A percentile compares a stretch with the other conserved stretches of the same genome.
Evolutionary conservation across 2,113 vertebrate genomes (phyloP).

Genomic region (Entomyzon cyanotis): DNA sequence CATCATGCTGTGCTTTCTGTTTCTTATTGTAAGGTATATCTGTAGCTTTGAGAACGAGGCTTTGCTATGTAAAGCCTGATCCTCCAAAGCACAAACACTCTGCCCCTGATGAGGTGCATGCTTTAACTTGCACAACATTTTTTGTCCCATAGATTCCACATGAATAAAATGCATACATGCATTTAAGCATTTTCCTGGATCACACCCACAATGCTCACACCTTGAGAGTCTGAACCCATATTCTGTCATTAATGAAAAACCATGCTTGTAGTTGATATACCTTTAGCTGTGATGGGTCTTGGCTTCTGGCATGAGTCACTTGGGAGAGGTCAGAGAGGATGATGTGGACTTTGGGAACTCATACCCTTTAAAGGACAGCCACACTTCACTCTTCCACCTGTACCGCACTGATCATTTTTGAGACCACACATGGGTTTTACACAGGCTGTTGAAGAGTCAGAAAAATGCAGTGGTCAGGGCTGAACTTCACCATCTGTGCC

Average conservation of each 20-base stretch:
- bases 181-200: background rate
- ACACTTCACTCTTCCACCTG: background rate
- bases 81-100: background rate
- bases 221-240: background rate
- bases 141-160: background rate
- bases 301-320: background rate
- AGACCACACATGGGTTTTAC: background rate
- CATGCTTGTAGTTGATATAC: background rate
- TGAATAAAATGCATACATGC: background rate
- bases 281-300: background rate
- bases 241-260: background rate
- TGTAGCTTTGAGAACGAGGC: background rate
- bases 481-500: background rate
- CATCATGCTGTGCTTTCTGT: background rate
- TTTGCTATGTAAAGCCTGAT: background rate
- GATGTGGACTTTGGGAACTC: background rate
- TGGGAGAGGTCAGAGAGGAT: background rate
- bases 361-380: background rate
- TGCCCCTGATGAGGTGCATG: background rate
- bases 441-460: background rate
- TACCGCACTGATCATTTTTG: background rate
- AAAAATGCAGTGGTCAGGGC: background rate
- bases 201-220: background rate
- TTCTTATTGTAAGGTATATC: background rate
- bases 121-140: background rate